A percentile compares a stretch with the other conserved stretches of the same genome.
Conservation (phyloP, 2,888 invertebrate species). For the Heliconius hortense region DNA sequence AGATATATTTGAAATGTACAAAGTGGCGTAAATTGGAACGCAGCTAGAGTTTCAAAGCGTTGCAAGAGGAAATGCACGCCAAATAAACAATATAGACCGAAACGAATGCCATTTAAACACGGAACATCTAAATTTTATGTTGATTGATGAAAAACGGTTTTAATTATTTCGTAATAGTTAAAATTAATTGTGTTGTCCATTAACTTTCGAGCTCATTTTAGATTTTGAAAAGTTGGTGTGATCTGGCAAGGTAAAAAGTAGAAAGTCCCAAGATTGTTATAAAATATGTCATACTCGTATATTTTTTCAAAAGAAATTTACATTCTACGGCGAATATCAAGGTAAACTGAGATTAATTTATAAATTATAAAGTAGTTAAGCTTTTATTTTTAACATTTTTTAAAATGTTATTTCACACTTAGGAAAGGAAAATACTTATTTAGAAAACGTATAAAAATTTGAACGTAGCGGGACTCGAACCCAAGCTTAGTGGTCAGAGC, state of each 20-base stretch:
- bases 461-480: too few species aligned
- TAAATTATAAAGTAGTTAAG: too few species aligned
- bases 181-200: background rate
- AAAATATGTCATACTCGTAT: background rate
- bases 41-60: slow-evolving; percentile 60
- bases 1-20: slow-evolving; percentile 35
- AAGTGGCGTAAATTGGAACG: slow-evolving; percentile 50
- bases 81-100: slow-evolving; percentile 36
- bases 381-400: too few species aligned
- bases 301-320: too few species aligned
- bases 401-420: too few species aligned
- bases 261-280: background rate
- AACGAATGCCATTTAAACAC: slow-evolving; percentile 29
- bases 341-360: too few species aligned
- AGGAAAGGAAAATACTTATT: too few species aligned
- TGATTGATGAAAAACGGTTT: slow-evolving; percentile 26
- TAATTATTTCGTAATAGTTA: slow-evolving; percentile 10
- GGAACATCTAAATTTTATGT: slow-evolving; percentile 26
- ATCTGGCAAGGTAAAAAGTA: background rate
- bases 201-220: background rate
- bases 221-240: background rate
- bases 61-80: slow-evolving; percentile 49
- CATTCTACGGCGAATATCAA: too few species aligned
- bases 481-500: too few species aligned
- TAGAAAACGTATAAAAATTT: too few species aligned